Evolutionary conservation across 1,140 invertebrate genomes (phyloP).

Genomic region (Nylanderia fulva): DNA sequence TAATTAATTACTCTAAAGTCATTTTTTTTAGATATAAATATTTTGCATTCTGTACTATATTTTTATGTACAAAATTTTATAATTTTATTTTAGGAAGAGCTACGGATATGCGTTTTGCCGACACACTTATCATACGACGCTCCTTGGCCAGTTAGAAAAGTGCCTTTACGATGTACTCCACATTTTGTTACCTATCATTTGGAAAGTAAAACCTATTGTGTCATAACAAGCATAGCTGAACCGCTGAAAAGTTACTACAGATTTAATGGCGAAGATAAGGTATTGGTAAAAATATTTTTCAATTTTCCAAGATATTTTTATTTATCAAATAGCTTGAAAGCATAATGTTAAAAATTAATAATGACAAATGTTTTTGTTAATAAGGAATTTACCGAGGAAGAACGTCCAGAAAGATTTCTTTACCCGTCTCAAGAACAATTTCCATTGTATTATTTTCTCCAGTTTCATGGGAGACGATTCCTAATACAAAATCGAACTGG

Average conservation of each 20-base stretch:
- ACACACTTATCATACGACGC: conserved; percentile 98
- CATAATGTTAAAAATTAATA: conserved; percentile 22
- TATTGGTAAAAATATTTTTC: conserved; percentile 84
- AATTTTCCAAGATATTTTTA: conserved; percentile 30
- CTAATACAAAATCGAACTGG: conserved; percentile 94
- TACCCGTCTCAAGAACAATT: conserved; percentile 95
- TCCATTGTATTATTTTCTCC: conserved; percentile 97
- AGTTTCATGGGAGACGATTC: conserved; percentile 97
- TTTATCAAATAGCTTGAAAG: neutral
- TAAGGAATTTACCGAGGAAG: conserved; percentile 86
- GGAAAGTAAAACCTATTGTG: conserved; percentile 98
- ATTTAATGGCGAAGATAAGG: conserved; percentile 96
- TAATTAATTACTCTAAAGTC: neutral
- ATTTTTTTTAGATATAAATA: neutral
- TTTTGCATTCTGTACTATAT: neutral
- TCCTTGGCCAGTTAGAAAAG: conserved; percentile 98
- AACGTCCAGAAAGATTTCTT: conserved; percentile 92
- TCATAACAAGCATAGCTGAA: conserved; percentile 94
- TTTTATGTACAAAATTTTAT: neutral
- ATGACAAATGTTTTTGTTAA: conserved; percentile 40
- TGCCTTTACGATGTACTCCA: conserved; percentile 96
- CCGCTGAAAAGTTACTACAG: conserved; percentile 93
- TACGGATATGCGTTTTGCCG: conserved; percentile 96
- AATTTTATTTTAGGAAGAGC: conserved; percentile 88
- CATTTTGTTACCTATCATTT: conserved; percentile 98